Percentiles rank a stretch among this genome's conserved stretches.
These are phyloP conservation scores for Recurvirostra avosetta DNA, from an alignment of 2,113 vertebrate genomes.

Conservation along the genomic window DNA sequence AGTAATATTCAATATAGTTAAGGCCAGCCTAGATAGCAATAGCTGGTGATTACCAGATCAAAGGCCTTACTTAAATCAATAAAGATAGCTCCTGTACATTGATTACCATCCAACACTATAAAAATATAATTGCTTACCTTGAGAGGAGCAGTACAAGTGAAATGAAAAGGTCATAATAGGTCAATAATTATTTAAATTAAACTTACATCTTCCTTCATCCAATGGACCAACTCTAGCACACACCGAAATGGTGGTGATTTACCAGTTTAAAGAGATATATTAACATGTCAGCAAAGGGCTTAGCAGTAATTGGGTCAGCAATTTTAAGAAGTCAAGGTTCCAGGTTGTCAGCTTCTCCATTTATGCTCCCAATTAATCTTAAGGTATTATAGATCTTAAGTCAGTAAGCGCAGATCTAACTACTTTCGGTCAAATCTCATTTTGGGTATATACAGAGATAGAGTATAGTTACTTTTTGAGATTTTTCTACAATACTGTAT, in stretches of 20 bases:
- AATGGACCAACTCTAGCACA: background rate
- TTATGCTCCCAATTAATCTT: constrained; percentile 67
- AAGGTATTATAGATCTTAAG: constrained; percentile 53
- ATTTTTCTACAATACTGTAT: background rate
- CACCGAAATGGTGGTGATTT: constrained; percentile 46
- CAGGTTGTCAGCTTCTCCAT: constrained; percentile 63
- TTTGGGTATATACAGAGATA: background rate
- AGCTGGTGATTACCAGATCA: constrained; percentile 64
- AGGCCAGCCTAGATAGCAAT: constrained; percentile 15
- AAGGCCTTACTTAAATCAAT: constrained; percentile 68
- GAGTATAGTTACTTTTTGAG: background rate
- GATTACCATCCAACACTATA: constrained; percentile 68
- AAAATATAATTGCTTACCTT: constrained; percentile 72
- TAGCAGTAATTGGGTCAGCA: constrained; percentile 68
- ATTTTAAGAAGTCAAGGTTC: constrained; percentile 65
- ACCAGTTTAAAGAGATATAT: constrained; percentile 66
- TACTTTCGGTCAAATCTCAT: background rate
- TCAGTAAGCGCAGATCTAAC: constrained; percentile 44
- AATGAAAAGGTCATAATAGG: constrained; percentile 63
- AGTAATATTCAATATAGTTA: background rate
- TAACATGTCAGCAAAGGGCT: constrained; percentile 68
- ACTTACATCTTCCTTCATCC: constrained; percentile 55
- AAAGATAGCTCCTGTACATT: constrained; percentile 53
- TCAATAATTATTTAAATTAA: constrained; percentile 74
- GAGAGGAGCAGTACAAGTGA: constrained; percentile 52